Percentiles rank a stretch among this genome's conserved stretches.
phyloP scores from a whole-genome alignment of 2,113 vertebrate species.

The rat (Rattus norvegicus) region GRCr8 NC_086032.1:8161001-8161500 shows the following conservation, averaged over 20 bases:
- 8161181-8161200: conserved; percentile 26
- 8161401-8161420: neutral
- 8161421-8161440: neutral
- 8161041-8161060: neutral
- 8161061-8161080: neutral
- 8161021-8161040: neutral
- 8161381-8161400: neutral
- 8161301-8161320: too few relatives aligned
- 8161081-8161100: neutral
- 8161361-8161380: neutral
- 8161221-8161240: conserved; percentile 35
- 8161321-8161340: neutral
- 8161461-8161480: neutral
- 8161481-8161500: neutral
- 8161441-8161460: neutral
- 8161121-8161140: neutral
- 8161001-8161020: neutral
- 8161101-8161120: neutral
- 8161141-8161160: neutral
- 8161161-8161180: neutral
- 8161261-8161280: neutral
- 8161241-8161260: neutral
- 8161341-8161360: neutral
- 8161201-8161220: conserved; percentile 24
- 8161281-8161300: neutral